Conservation (phyloP, 2,888 invertebrate species). For the Sepiola atlantica region DNA sequence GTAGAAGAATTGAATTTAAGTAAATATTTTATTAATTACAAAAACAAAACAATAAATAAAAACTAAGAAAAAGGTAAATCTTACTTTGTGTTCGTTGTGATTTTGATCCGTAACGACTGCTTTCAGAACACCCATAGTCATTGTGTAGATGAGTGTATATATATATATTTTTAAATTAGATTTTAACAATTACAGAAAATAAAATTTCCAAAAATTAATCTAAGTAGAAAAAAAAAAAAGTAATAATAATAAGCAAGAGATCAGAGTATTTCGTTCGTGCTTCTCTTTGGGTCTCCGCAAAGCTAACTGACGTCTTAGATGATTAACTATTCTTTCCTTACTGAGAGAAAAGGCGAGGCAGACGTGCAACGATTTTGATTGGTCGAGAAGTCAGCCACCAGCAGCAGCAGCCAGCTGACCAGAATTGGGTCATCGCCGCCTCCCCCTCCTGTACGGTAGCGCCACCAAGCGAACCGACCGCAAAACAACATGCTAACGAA, state of each 20-base stretch:
- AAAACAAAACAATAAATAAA: not conserved
- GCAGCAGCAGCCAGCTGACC: constrained; percentile 6
- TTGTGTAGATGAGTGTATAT: not conserved
- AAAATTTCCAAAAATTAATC: not conserved
- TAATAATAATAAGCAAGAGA: not conserved
- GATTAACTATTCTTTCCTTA: not conserved
- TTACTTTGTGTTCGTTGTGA: constrained; percentile 44
- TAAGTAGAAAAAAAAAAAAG: not conserved
- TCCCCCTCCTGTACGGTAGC: not conserved
- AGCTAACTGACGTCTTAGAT: not conserved
- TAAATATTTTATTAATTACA: not conserved
- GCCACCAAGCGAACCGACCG: not conserved
- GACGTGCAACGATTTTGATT: not conserved
- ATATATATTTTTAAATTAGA: not conserved
- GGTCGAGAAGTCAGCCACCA: not conserved
- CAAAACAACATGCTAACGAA: not conserved
- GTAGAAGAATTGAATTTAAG: too few relatives aligned
- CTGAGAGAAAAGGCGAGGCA: not conserved
- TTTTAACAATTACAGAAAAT: not conserved
- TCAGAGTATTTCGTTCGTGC: not conserved
- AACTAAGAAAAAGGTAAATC: not conserved
- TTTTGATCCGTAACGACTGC: constrained; percentile 44
- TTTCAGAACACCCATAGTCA: constrained; percentile 44
- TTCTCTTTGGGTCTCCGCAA: not conserved
- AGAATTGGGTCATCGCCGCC: not conserved